phyloP scores from a whole-genome alignment of 2,888 invertebrate species.

The Thysanoteuthis rhombus region DNA sequence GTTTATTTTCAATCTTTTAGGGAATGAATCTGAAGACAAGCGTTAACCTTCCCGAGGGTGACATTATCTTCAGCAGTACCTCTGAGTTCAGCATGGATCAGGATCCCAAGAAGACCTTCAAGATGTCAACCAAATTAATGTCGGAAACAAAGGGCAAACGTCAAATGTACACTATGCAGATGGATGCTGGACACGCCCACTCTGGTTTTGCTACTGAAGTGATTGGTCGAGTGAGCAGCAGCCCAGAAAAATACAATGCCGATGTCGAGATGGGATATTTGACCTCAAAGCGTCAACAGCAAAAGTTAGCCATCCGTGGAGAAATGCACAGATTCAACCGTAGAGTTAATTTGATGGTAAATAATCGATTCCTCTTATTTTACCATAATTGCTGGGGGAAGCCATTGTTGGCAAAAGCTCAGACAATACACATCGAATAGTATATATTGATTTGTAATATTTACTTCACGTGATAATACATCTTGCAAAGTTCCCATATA shows the following conservation, averaged over 20 bases:
- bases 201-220: background rate
- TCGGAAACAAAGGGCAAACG: background rate
- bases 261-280: constrained; percentile 12
- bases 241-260: background rate
- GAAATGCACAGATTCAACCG: background rate
- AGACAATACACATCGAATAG: too few relatives aligned
- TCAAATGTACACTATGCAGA: background rate
- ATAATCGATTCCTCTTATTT: background rate
- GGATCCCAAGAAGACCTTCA: background rate
- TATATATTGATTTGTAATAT: too few relatives aligned
- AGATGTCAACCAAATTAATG: background rate
- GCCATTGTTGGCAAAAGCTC: too few relatives aligned
- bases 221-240: background rate
- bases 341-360: background rate
- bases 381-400: too few relatives aligned
- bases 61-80: background rate
- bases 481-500: too few relatives aligned
- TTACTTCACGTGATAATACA: too few relatives aligned
- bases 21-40: background rate
- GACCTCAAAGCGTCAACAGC: background rate
- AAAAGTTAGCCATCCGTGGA: background rate
- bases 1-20: background rate
- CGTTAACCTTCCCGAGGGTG: background rate
- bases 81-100: background rate
- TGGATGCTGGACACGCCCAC: background rate